phyloP scores from a whole-genome alignment of 2,888 invertebrate genomes.

The Dasysyrphus albostriatus region DNA sequence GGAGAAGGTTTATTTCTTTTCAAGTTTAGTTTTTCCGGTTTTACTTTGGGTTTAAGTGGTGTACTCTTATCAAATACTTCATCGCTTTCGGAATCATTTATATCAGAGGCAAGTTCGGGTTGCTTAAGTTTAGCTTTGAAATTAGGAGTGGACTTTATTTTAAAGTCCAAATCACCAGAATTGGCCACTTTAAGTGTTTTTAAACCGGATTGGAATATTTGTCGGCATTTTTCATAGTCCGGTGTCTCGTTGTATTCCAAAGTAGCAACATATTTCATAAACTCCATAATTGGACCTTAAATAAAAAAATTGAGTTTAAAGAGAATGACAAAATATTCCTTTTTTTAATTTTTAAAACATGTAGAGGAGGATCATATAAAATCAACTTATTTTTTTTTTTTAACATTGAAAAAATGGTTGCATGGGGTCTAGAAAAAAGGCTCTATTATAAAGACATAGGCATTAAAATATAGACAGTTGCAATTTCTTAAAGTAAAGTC shows the following conservation, averaged over 20 bases:
- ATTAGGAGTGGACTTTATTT: conserved; percentile 72
- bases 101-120: conserved; percentile 13
- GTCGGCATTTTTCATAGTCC: conserved; percentile 89
- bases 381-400: too few relatives aligned
- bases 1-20: conserved; percentile 18
- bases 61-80: conserved; percentile 51
- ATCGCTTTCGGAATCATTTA: conserved; percentile 26
- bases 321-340: background rate
- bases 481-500: too few relatives aligned
- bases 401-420: too few relatives aligned
- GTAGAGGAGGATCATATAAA: too few relatives aligned
- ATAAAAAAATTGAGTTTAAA: conserved; percentile 76
- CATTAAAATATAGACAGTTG: too few relatives aligned
- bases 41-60: conserved; percentile 23
- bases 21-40: conserved; percentile 9
- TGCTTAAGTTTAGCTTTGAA: conserved; percentile 53
- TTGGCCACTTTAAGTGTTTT: conserved; percentile 86
- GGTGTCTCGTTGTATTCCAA: conserved; percentile 89
- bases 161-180: conserved; percentile 85
- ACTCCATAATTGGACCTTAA: conserved; percentile 87
- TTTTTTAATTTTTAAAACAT: too few relatives aligned
- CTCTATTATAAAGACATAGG: too few relatives aligned
- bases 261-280: conserved; percentile 88
- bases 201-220: conserved; percentile 87
- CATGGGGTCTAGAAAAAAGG: too few relatives aligned